phyloP scores from a whole-genome alignment of 2,888 invertebrate species.

The Alviniconcha strummeri region DNA sequence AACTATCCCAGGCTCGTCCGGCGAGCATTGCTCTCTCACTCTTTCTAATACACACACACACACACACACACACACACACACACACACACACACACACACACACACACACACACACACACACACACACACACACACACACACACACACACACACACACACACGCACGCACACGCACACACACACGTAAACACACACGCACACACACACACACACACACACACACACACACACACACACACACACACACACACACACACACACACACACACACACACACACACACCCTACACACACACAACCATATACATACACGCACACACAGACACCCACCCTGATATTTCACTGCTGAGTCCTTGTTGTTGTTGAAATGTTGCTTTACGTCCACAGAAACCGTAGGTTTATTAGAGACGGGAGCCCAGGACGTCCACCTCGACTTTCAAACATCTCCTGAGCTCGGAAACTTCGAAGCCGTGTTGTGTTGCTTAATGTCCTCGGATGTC shows the following conservation, averaged over 20 bases:
- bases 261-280: constrained; percentile 19
- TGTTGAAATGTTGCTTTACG: too few relatives aligned
- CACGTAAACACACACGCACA: background rate
- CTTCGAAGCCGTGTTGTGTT: too few relatives aligned
- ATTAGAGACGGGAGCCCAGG: too few relatives aligned
- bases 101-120: constrained; percentile 1
- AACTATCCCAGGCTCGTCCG: too few relatives aligned
- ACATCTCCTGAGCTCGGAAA: too few relatives aligned
- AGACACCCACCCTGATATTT: too few relatives aligned
- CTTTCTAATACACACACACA: background rate
- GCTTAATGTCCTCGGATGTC: too few relatives aligned
- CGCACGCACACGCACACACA: background rate
- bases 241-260: constrained; percentile 19
- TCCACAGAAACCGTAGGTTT: too few relatives aligned
- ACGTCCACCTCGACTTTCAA: too few relatives aligned
- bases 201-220: constrained; percentile 15
- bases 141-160: background rate
- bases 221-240: constrained; percentile 15
- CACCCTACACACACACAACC: background rate
- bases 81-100: background rate
- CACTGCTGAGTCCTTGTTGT: too few relatives aligned
- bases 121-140: constrained; percentile 9
- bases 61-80: background rate
- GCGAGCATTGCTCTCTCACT: too few relatives aligned
- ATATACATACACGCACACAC: background rate